Base-by-base conservation (phyloP, 2,797 vertebrate genomes). In the Lophius americanus region DNA sequence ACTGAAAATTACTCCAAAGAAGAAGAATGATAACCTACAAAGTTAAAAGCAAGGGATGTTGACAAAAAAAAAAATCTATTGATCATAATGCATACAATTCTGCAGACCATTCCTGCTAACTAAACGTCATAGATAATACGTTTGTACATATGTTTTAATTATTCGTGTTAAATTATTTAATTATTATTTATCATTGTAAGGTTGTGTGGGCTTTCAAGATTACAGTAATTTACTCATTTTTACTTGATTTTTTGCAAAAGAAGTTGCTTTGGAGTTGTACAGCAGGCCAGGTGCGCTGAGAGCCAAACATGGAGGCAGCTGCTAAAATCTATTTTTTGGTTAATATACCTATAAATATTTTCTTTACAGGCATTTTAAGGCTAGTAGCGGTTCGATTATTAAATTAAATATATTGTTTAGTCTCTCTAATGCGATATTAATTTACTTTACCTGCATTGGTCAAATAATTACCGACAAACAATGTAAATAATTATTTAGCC, bases 231-330 rank as follows among this genome's bases (percentile, higher is more conserved):
- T 7, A 6, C 1, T 1, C 37, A 35, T 13, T 35, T 12, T 39
- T 53, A 9, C 42, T 9, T 44, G 7, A 32, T 12, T 43, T 52
- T 59, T 23, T 48, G 0, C 46, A 48, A 5, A 11, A 8, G 11
- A 42, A n/a, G 5, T 2, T 10, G 50, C 13, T 36, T 44, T 38
- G 36, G 9, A 38, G 48, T 14, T 57, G 42, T 62, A n/a, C 54
- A 38, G 42, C 9, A 79, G 65, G 66, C 55, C 44, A 2, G 1
- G 13, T 54, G 43, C 71, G 42, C 38, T 64, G 41, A 13, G 43
- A 60, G 38, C 4, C 12, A 57, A 11, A 23, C 23, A 23, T 23
- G 23, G 23, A 23, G 23, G 23, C 23, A 23, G 23, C 23, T 23
- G 23, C 23, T 23, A 23, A 23, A 23, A 23, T 23, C 23, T 23